These are phyloP conservation scores for Diplodus puntazzo DNA, from an alignment of 2,797 vertebrate genomes.

Conservation along the genomic window DNA sequence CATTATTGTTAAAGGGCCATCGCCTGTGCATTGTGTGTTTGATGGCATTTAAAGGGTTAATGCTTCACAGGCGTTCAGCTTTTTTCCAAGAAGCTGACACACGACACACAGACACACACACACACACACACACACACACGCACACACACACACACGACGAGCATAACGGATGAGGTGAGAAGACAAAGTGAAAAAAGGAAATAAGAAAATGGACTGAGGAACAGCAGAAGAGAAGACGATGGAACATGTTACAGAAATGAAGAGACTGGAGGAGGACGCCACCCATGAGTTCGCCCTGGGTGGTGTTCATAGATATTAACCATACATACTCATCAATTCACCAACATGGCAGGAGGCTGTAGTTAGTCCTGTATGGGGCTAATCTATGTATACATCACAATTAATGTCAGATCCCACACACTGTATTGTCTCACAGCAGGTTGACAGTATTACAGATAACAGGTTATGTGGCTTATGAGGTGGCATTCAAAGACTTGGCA, in stretches of 20 bases:
- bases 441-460: constrained; percentile 29
- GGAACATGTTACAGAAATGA: constrained; percentile 19
- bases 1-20: constrained; percentile 81
- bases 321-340: constrained; percentile 23
- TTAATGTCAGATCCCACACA: constrained; percentile 23
- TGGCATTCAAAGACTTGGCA: constrained; percentile 37
- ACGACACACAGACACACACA: constrained; percentile 17
- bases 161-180: constrained; percentile 20
- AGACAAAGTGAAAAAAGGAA: constrained; percentile 16
- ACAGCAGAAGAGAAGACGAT: constrained; percentile 55
- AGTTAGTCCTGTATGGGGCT: constrained; percentile 24
- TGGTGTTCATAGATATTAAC: constrained; percentile 13
- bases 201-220: constrained; percentile 10
- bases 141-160: constrained; percentile 19
- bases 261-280: constrained; percentile 35
- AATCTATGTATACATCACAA: constrained; percentile 20
- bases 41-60: constrained; percentile 84
- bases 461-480: constrained; percentile 41
- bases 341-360: constrained; percentile 35
- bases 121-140: background rate
- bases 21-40: constrained; percentile 78
- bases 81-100: constrained; percentile 36
- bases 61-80: constrained; percentile 74
- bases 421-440: constrained; percentile 32
- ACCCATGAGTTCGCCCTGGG: background rate